Conservation (phyloP, 2,888 invertebrate genomes). For the Amphipoea oculea region DNA sequence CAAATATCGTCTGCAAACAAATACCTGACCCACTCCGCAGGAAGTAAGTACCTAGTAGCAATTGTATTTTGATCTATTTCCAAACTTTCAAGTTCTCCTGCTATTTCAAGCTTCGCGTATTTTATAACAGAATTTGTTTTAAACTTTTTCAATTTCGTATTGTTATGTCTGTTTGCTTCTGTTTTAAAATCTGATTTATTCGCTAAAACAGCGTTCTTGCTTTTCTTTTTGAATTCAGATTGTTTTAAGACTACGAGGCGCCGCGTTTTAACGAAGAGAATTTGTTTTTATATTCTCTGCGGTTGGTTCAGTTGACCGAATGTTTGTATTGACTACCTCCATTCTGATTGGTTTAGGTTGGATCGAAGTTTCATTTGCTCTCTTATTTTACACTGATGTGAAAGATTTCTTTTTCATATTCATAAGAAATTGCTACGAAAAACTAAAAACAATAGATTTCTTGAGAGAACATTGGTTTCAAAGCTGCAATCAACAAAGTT, state of each 20-base stretch:
- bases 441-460: neutral
- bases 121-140: constrained; percentile 69
- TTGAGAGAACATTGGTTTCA: neutral
- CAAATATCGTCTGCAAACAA: constrained; percentile 50
- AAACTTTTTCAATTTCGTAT: constrained; percentile 74
- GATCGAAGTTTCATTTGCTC: neutral
- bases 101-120: constrained; percentile 61
- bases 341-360: constrained; percentile 1
- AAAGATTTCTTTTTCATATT: neutral
- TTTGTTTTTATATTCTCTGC: constrained; percentile 23
- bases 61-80: constrained; percentile 68
- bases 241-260: constrained; percentile 36
- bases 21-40: constrained; percentile 17
- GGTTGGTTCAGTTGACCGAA: neutral
- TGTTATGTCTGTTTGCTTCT: constrained; percentile 69
- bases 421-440: neutral
- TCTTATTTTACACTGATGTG: neutral
- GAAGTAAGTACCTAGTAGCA: constrained; percentile 40
- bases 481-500: neutral
- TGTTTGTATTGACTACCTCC: constrained; percentile 14
- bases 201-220: constrained; percentile 20
- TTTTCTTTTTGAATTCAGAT: constrained; percentile 44
- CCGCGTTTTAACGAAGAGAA: constrained; percentile 25
- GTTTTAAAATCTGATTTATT: constrained; percentile 63
- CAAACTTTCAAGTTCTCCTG: constrained; percentile 56